Evolutionary conservation across 2,113 vertebrate genomes (phyloP).

Genomic region (Eretmochelys imbricata): DNA sequence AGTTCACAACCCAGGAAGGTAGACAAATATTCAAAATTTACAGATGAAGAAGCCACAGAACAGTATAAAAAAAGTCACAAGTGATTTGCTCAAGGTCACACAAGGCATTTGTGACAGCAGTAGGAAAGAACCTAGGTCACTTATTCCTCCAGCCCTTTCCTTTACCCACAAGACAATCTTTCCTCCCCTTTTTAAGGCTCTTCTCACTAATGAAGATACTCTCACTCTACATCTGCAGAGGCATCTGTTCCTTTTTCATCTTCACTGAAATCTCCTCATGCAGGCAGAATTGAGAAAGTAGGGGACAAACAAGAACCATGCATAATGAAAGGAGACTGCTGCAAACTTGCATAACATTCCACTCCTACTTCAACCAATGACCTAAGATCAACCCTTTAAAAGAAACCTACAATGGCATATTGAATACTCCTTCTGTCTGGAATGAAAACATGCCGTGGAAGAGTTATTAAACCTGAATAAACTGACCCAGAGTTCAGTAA

Average conservation of each 20-base stretch:
- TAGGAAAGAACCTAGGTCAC: not conserved
- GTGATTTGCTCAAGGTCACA: not conserved
- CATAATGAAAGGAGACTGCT: not conserved
- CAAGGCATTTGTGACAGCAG: not conserved
- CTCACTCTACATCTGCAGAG: not conserved
- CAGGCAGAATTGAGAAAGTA: not conserved
- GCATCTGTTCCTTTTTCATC: not conserved
- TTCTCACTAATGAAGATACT: not conserved
- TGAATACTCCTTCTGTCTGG: slow-evolving; percentile 7
- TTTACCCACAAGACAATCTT: not conserved
- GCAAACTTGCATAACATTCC: not conserved
- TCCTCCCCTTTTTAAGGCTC: not conserved
- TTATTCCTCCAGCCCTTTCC: not conserved
- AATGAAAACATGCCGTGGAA: slow-evolving; percentile 49
- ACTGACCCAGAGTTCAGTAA: slow-evolving; percentile 73
- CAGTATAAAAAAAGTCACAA: not conserved
- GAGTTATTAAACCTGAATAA: slow-evolving; percentile 75
- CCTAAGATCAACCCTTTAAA: slow-evolving; percentile 61
- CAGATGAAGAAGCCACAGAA: not conserved
- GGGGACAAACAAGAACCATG: not conserved
- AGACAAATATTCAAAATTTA: not conserved
- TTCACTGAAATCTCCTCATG: not conserved
- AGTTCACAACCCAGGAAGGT: not conserved
- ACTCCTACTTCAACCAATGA: slow-evolving; percentile 35
- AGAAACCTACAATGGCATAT: not conserved